A percentile compares a stretch with the other conserved stretches of the same genome.
Evolutionary conservation across 1,140 invertebrate species (phyloP).

Genomic region (Piezodorus guildinii): DNA sequence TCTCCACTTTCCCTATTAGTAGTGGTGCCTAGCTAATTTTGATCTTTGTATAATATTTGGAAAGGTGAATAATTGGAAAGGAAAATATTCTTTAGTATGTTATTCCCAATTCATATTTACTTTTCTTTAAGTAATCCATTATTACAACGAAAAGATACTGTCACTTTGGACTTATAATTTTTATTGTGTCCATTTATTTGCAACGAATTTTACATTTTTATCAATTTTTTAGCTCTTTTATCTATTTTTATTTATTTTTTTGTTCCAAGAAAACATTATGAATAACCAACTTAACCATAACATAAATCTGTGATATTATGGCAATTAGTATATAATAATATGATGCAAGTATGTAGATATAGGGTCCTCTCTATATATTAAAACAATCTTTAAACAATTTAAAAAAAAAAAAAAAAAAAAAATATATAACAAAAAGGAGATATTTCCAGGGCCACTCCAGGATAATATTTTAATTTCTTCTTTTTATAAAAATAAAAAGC

Average conservation of each 20-base stretch:
- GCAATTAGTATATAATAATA: constrained; percentile 22
- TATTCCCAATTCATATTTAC: neutral
- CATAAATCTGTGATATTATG: constrained; percentile 26
- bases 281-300: constrained; percentile 13
- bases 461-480: neutral
- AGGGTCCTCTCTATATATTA: constrained; percentile 14
- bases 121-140: neutral
- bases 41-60: neutral
- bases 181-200: constrained; percentile 11
- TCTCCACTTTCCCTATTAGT: neutral
- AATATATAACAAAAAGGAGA: neutral
- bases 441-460: constrained; percentile 6
- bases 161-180: constrained; percentile 8
- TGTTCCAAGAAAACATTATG: constrained; percentile 5
- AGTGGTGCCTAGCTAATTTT: constrained; percentile 9
- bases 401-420: constrained; percentile 10
- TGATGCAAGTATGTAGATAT: constrained; percentile 10
- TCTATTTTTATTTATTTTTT: neutral
- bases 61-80: neutral
- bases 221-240: constrained; percentile 7
- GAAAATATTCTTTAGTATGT: neutral
- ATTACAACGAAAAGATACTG: constrained; percentile 3
- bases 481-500: neutral
- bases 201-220: constrained; percentile 2
- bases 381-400: neutral